A percentile compares a stretch with the other conserved stretches of the same genome.
These are phyloP conservation scores for Aphrocallistes beatrix DNA, from an alignment of 37 sponge, comb jelly and placozoan species.

Conservation along the genomic window DNA sequence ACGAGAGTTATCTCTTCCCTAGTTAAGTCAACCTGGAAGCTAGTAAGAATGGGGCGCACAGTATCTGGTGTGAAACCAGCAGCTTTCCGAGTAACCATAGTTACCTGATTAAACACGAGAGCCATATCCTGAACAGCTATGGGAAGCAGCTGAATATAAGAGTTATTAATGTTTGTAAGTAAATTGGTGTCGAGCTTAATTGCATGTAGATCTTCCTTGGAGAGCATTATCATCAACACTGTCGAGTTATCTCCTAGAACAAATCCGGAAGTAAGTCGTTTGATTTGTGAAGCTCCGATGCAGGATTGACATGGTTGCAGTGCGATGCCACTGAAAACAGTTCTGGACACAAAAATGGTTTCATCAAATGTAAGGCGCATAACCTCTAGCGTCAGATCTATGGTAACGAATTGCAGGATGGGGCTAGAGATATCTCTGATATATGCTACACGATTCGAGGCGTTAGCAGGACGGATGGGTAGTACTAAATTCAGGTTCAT, in stretches of 20 bases:
- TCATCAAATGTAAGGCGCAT: slow-evolving; percentile 15
- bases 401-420: background rate
- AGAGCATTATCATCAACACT: slow-evolving; percentile 4
- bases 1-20: slow-evolving; percentile 46
- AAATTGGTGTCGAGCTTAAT: slow-evolving; percentile 52
- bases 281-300: background rate
- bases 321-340: background rate
- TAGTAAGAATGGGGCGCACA: slow-evolving; percentile 36
- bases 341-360: background rate
- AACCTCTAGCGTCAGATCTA: slow-evolving; percentile 4
- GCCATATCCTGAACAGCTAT: slow-evolving; percentile 48
- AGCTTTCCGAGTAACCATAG: slow-evolving; percentile 25
- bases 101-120: slow-evolving; percentile 18
- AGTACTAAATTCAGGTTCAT: slow-evolving; percentile 47
- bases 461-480: slow-evolving; percentile 18
- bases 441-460: background rate
- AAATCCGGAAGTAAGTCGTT: background rate
- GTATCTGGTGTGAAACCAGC: slow-evolving; percentile 39
- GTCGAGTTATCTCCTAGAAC: slow-evolving; percentile 15
- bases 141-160: slow-evolving; percentile 32
- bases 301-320: background rate
- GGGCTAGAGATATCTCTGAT: background rate
- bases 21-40: slow-evolving; percentile 50
- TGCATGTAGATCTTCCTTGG: slow-evolving; percentile 34
- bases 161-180: slow-evolving; percentile 39